Conservation (phyloP, 2,888 invertebrate species). For the Euzetes globulus region DNA sequence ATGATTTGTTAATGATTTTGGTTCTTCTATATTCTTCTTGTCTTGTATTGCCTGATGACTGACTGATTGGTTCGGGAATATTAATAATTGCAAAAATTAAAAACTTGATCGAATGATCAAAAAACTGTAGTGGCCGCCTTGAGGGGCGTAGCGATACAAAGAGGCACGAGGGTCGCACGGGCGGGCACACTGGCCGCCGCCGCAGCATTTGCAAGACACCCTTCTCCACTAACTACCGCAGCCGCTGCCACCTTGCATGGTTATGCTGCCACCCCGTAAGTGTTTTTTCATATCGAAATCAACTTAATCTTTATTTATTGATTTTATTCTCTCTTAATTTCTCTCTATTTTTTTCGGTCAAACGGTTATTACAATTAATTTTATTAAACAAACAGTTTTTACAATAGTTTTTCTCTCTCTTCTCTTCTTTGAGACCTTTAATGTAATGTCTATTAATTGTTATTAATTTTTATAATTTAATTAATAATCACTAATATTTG, state of each 20-base stretch:
- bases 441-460: background rate
- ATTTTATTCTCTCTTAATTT: background rate
- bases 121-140: constrained; percentile 60
- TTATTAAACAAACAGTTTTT: background rate
- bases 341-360: background rate
- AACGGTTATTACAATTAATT: background rate
- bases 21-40: constrained; percentile 15
- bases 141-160: constrained; percentile 73
- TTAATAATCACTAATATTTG: background rate
- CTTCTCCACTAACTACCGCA: constrained; percentile 60
- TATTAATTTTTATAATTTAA: background rate
- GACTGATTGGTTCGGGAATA: constrained; percentile 18
- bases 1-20: constrained; percentile 15
- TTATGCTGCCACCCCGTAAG: constrained; percentile 70
- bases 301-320: background rate
- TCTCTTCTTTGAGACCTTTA: background rate
- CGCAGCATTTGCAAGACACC: constrained; percentile 53
- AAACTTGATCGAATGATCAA: background rate
- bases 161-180: constrained; percentile 55
- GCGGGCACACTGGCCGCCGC: constrained; percentile 58
- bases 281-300: constrained; percentile 48
- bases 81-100: constrained; percentile 1
- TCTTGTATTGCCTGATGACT: constrained; percentile 30
- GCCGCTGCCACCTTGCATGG: constrained; percentile 66
- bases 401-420: background rate